Base-by-base conservation (phyloP, 2,888 invertebrate genomes). In the Lochmaea crataegi region DNA sequence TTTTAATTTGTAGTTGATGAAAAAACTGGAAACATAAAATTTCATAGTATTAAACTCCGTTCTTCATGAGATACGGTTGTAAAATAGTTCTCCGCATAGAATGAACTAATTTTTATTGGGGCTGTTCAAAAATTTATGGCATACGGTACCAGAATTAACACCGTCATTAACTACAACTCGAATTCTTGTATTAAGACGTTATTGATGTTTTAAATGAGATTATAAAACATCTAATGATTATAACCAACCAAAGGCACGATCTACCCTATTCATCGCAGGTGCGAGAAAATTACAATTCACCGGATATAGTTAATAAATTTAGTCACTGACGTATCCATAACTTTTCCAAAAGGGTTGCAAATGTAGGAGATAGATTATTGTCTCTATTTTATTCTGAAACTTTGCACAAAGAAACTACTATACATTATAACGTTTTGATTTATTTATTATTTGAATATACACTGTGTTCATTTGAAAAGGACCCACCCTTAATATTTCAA, bases 221-320 rank as follows among this genome's bases (percentile, higher is more conserved):
- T 53, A 65, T 65, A 65, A 65, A 65, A 57, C 57, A 57, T 56
- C 66, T 53, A 66, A 66, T 66, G 18, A 69, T 16, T 51, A 70
- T 56, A 68, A 58, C 57, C 22, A 41, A 45, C 56, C 42, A 65
- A 57, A 70, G 26, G 45, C 41, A 53, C 22, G 26, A 69, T 41
- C 60, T 51, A 45, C 57, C 65, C 60, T 51, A 32, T 57, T 53
- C 53, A 65, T 71, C 76, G 75, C 79, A 79, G 78, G 78, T 79
- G 79, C 76, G 73, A 75, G 73, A 73, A 74, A 48, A 75, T 68
- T 41, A 80, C 78, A 80, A 79, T 78, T 76, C 74, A 78, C 80
- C 79, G 80, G 80, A 80, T 79, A 80, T 77, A 78, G 79, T 79
- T 77, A 79, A 79, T 79, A 79, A 77, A 77, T 75, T 76, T 69